Percentiles rank a stretch among this genome's conserved stretches.
Evolutionary conservation across 2,797 vertebrate species (phyloP).

Genomic region (Decapterus maruadsi): DNA sequence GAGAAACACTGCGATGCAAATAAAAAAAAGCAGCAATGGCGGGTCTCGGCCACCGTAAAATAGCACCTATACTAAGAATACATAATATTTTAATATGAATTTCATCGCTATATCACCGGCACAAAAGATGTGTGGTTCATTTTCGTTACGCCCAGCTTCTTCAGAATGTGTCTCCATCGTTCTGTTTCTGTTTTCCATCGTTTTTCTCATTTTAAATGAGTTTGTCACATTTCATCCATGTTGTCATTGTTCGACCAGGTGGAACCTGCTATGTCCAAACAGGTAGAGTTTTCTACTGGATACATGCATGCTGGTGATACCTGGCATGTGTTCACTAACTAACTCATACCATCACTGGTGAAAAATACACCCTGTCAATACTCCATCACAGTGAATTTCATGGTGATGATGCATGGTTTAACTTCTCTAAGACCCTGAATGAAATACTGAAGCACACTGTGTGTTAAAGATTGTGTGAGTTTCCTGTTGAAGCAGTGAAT

Average conservation of each 20-base stretch:
- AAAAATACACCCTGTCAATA: not conserved
- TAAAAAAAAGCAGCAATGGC: too few relatives aligned
- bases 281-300: slow-evolving; percentile 74
- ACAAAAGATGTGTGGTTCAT: too few relatives aligned
- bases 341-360: not conserved
- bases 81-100: not conserved
- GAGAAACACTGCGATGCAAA: too few relatives aligned
- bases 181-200: slow-evolving; percentile 6
- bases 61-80: not conserved
- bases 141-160: not conserved
- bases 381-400: not conserved
- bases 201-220: slow-evolving; percentile 14
- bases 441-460: not conserved
- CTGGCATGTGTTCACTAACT: slow-evolving; percentile 68
- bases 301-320: slow-evolving; percentile 60
- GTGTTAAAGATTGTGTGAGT: not conserved
- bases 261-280: slow-evolving; percentile 75
- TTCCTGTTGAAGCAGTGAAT: not conserved
- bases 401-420: slow-evolving; percentile 55
- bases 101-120: not conserved
- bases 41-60: not conserved
- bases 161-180: slow-evolving; percentile 10
- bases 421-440: slow-evolving; percentile 8
- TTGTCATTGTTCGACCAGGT: slow-evolving; percentile 67
- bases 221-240: slow-evolving; percentile 54